phyloP scores from a whole-genome alignment of 2,113 vertebrate genomes.

The Axis porcinus region DNA sequence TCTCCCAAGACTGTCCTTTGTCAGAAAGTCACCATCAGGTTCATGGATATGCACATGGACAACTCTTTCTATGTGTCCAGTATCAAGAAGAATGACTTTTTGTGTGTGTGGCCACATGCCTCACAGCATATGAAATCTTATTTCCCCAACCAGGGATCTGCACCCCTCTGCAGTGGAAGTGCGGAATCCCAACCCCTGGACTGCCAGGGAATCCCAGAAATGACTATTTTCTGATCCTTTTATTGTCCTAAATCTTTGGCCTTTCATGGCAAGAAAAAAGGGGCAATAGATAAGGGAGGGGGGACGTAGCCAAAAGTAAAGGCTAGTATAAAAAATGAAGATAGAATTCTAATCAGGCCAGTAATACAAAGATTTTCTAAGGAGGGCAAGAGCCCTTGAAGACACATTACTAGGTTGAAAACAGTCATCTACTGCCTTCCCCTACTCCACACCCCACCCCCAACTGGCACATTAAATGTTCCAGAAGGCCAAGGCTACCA shows the following conservation, averaged over 20 bases:
- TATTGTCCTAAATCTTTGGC: background rate
- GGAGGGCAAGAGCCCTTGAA: background rate
- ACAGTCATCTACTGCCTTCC: background rate
- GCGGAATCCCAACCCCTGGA: background rate
- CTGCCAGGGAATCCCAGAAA: background rate
- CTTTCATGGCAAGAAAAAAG: background rate
- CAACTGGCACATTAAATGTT: background rate
- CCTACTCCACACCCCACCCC: background rate
- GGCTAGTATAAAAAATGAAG: background rate
- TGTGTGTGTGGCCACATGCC: background rate
- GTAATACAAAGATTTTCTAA: background rate
- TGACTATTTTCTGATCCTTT: background rate
- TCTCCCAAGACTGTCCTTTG: background rate
- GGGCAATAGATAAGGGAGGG: background rate
- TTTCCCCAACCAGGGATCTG: background rate
- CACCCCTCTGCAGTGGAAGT: background rate
- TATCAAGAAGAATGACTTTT: background rate
- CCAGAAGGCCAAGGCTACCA: constrained; percentile 52
- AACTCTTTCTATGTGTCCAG: background rate
- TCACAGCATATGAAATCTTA: background rate
- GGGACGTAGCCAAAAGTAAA: background rate
- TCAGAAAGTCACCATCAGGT: background rate
- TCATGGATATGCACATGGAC: background rate
- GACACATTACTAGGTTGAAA: background rate
- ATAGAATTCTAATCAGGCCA: background rate